Evolutionary conservation across 1,140 invertebrate genomes (phyloP).

Genomic region (Trichonephila clavipes): DNA sequence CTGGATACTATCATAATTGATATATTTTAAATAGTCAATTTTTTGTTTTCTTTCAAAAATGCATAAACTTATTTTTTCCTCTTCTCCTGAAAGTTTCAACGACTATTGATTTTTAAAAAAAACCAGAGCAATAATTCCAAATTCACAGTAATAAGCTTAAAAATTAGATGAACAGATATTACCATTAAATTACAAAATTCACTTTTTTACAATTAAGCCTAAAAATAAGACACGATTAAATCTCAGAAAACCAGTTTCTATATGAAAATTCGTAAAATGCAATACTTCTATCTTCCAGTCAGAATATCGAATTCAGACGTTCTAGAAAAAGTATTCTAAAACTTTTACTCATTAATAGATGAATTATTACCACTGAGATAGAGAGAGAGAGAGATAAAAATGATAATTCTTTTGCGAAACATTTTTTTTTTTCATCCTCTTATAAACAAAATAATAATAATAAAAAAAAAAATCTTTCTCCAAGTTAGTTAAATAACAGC

Average conservation of each 20-base stretch:
- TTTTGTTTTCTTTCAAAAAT: too few relatives aligned
- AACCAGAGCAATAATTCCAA: too few relatives aligned
- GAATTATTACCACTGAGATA: background rate
- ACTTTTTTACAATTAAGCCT: too few relatives aligned
- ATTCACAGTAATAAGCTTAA: too few relatives aligned
- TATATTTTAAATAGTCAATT: too few relatives aligned
- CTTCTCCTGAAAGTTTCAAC: too few relatives aligned
- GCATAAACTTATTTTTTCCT: too few relatives aligned
- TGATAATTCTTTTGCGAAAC: constrained; percentile 47
- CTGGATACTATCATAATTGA: too few relatives aligned
- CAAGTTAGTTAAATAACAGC: constrained; percentile 74
- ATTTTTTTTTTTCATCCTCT: constrained; percentile 4
- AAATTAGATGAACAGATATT: too few relatives aligned
- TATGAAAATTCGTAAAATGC: background rate
- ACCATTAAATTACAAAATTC: too few relatives aligned
- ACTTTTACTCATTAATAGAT: constrained; percentile 40
- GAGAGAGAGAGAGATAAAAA: constrained; percentile 21
- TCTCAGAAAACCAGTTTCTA: background rate
- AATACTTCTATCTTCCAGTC: background rate
- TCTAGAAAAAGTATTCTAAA: background rate
- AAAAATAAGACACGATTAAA: background rate
- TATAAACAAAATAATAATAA: constrained; percentile 52
- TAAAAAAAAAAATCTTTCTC: constrained; percentile 60
- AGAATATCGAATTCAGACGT: constrained; percentile 4
- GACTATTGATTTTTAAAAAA: too few relatives aligned